Evolutionary conservation across 2,888 invertebrate genomes (phyloP).

Genomic region (Dolomedes plantarius): DNA sequence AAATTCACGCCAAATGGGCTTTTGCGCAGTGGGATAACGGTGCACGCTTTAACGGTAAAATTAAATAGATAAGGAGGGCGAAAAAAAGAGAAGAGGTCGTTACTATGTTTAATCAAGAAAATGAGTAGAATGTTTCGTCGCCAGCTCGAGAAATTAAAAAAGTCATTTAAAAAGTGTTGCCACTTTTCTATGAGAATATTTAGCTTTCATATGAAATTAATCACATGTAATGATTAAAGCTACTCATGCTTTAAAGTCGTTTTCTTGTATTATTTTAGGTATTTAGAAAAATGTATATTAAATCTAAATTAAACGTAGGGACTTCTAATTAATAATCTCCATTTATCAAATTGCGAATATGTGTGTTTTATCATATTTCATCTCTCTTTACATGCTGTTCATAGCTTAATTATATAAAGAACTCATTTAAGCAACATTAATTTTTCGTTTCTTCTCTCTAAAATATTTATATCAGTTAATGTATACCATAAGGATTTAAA

Average conservation of each 20-base stretch:
- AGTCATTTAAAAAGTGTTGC: neutral
- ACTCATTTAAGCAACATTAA: too few relatives aligned
- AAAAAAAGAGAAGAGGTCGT: neutral
- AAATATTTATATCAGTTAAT: too few relatives aligned
- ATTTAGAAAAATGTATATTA: too few relatives aligned
- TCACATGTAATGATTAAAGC: neutral
- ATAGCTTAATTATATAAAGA: too few relatives aligned
- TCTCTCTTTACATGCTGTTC: too few relatives aligned
- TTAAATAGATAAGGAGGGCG: constrained; percentile 1
- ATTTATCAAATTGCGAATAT: too few relatives aligned
- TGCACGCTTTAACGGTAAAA: neutral
- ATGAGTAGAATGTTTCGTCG: neutral
- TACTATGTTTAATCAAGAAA: constrained; percentile 1
- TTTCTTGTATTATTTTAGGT: too few relatives aligned
- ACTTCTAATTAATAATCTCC: too few relatives aligned
- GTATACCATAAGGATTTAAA: too few relatives aligned
- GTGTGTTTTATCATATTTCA: too few relatives aligned
- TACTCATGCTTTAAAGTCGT: neutral
- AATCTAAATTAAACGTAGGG: too few relatives aligned
- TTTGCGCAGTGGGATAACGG: constrained; percentile 1
- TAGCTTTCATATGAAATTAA: neutral
- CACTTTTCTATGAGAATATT: neutral
- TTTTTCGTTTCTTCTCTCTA: too few relatives aligned
- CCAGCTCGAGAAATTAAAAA: neutral
- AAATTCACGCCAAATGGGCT: neutral